phyloP scores from a whole-genome alignment of 2,113 vertebrate species.

The Lampris megalopsis region DNA sequence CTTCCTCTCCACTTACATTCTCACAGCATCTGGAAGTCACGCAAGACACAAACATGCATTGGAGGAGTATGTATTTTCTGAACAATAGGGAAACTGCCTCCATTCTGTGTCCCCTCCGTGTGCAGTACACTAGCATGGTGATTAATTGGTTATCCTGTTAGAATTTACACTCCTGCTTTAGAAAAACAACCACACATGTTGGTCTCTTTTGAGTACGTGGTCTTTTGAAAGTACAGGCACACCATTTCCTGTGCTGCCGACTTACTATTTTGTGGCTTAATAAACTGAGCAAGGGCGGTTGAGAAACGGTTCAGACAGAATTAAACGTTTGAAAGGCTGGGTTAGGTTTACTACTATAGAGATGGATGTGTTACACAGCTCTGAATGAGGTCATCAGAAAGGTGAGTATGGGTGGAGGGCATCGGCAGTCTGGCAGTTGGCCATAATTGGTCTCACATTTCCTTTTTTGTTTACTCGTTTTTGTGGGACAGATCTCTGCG shows the following conservation, averaged over 20 bases:
- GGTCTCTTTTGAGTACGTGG: conserved; percentile 28
- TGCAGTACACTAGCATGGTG: conserved; percentile 36
- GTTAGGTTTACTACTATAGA: not conserved
- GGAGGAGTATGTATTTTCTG: conserved; percentile 46
- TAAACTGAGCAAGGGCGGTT: not conserved
- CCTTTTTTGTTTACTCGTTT: conserved; percentile 24
- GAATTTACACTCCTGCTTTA: conserved; percentile 20
- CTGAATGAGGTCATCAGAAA: not conserved
- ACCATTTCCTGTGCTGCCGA: conserved; percentile 2
- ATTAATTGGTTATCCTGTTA: conserved; percentile 38
- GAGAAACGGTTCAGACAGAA: not conserved
- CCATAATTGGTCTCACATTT: conserved; percentile 29
- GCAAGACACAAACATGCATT: conserved; percentile 42
- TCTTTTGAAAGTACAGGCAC: conserved; percentile 13
- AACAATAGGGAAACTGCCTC: conserved; percentile 23
- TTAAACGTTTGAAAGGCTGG: not conserved
- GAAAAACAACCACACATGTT: conserved; percentile 25
- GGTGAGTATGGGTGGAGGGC: not conserved
- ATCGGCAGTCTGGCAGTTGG: conserved; percentile 9
- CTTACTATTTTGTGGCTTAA: not conserved
- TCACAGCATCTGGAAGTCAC: conserved; percentile 46
- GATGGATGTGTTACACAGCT: not conserved
- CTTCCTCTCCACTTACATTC: conserved; percentile 5
- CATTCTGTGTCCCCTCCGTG: conserved; percentile 19
- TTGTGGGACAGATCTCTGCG: not conserved